Conservation (phyloP, 2,888 invertebrate genomes). For the Torymus aiolomorphi region DNA sequence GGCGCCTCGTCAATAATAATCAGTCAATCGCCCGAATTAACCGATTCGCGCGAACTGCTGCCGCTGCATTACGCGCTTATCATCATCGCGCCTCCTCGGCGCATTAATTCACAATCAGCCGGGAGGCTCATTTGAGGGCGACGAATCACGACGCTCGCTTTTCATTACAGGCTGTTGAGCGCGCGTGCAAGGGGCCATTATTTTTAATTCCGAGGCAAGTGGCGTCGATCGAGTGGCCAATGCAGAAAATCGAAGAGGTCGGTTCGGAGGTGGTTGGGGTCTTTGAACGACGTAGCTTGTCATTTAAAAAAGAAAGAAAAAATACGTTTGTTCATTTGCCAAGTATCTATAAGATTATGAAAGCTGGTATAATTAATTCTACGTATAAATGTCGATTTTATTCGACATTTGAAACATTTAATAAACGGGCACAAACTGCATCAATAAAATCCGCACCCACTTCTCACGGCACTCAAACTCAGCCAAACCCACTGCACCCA, state of each 20-base stretch:
- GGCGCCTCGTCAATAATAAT: too few species aligned
- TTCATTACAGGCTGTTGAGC: conserved; percentile 25
- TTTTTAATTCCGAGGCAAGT: conserved; percentile 41
- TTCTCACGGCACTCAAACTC: too few species aligned
- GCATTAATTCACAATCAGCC: conserved; percentile 20
- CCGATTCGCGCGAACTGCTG: not conserved
- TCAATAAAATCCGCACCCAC: too few species aligned
- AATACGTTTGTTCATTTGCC: too few species aligned
- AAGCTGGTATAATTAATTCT: too few species aligned
- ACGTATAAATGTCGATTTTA: too few species aligned
- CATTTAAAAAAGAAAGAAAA: too few species aligned
- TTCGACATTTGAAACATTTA: too few species aligned
- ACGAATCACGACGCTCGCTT: conserved; percentile 13
- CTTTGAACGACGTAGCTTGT: too few species aligned
- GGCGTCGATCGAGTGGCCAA: not conserved
- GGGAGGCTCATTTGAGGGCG: not conserved
- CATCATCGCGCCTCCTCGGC: not conserved
- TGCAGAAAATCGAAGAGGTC: conserved; percentile 19
- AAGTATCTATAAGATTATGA: too few species aligned
- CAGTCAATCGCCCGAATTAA: not conserved
- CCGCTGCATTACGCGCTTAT: not conserved
- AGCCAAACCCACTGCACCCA: too few species aligned
- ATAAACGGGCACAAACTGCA: too few species aligned
- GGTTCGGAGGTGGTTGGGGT: not conserved
- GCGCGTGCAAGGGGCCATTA: conserved; percentile 11